These are phyloP conservation scores for Macropodus opercularis DNA, from an alignment of 2,797 vertebrate species.

Conservation along the genomic window DNA sequence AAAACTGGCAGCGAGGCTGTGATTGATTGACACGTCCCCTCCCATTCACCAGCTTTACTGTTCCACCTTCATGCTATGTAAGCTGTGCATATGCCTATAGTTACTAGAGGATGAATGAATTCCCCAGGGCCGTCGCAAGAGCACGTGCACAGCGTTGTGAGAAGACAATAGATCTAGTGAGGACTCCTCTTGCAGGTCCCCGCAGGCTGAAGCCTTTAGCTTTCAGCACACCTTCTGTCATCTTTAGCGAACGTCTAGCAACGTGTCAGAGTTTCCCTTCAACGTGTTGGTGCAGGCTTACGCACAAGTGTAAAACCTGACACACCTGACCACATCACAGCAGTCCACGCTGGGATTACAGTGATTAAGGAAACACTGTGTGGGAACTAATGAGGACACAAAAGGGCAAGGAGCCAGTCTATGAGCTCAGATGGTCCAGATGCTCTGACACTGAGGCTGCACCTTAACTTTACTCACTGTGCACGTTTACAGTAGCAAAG, in stretches of 20 bases:
- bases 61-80: slow-evolving; percentile 14
- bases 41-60: not conserved
- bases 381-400: not conserved
- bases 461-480: no score
- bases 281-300: not conserved
- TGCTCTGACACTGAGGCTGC: no score
- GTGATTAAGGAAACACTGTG: slow-evolving; percentile 4
- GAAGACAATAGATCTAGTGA: no score
- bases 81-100: slow-evolving; percentile 31
- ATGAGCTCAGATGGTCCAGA: no score
- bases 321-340: not conserved
- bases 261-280: not conserved
- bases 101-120: no score
- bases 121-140: no score
- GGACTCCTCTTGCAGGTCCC: no score
- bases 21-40: slow-evolving; percentile 18
- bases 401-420: not conserved
- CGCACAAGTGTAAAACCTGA: not conserved
- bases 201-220: no score
- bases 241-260: not conserved
- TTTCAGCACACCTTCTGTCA: no score
- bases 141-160: no score
- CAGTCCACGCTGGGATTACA: no score
- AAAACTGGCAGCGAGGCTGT: not conserved
- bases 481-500: no score